Percentiles rank a stretch among this genome's conserved stretches.
Conservation (phyloP, 2,888 invertebrate species). For the Rotaria macrura region DNA sequence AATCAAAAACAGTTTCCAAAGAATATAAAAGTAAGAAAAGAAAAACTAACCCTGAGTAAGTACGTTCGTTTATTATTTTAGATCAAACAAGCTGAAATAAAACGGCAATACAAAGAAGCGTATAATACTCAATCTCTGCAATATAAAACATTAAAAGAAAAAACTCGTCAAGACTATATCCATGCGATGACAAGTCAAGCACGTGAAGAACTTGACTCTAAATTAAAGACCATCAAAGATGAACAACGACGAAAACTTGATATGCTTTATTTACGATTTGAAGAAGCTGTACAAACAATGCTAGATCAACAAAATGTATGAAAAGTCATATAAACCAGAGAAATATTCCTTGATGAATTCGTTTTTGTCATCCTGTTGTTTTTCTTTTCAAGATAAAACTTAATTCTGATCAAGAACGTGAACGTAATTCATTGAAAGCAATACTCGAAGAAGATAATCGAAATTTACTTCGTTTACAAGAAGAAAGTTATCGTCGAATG, state of each 20-base stretch:
- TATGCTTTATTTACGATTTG: slow-evolving; percentile 27
- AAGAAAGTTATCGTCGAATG: slow-evolving; percentile 7
- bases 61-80: neutral
- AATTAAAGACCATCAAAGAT: slow-evolving; percentile 30
- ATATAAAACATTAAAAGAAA: slow-evolving; percentile 29
- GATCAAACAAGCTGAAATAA: slow-evolving; percentile 29
- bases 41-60: neutral
- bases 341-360: neutral
- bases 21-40: slow-evolving; percentile 27
- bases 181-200: neutral
- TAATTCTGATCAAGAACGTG: slow-evolving; percentile 13
- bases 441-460: neutral
- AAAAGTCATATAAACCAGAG: neutral
- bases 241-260: slow-evolving; percentile 33
- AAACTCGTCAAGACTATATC: slow-evolving; percentile 25
- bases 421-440: neutral
- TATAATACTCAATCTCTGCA: slow-evolving; percentile 29
- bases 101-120: slow-evolving; percentile 29
- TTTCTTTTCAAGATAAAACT: neutral
- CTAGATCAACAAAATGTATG: slow-evolving; percentile 32
- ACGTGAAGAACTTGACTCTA: neutral
- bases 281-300: slow-evolving; percentile 27
- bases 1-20: slow-evolving; percentile 31
- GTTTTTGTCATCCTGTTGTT: neutral
- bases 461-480: neutral